These are phyloP conservation scores for Drosophila miranda DNA, from an alignment of 1,140 invertebrate species.

Conservation along the genomic window DNA sequence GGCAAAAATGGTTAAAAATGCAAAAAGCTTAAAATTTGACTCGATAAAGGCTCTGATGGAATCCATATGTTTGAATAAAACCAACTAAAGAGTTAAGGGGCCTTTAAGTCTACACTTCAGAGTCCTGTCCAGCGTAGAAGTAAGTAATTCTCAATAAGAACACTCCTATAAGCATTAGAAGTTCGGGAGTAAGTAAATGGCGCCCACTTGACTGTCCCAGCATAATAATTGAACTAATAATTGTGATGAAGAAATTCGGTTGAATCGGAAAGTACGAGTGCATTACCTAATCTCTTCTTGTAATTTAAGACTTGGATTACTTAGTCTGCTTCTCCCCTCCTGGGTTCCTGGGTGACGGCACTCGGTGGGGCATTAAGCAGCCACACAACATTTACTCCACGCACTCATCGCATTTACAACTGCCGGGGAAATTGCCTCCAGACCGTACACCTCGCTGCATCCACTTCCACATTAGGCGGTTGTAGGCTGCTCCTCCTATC, in stretches of 20 bases:
- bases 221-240: not conserved
- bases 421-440: constrained; percentile 50
- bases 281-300: constrained; percentile 10
- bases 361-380: constrained; percentile 38
- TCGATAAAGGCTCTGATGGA: too few relatives aligned
- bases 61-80: too few relatives aligned
- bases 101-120: too few relatives aligned
- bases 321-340: not conserved
- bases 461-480: constrained; percentile 22
- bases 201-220: not conserved
- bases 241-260: constrained; percentile 6
- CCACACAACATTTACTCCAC: constrained; percentile 36
- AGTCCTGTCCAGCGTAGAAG: too few relatives aligned
- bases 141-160: not conserved
- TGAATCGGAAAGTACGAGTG: not conserved
- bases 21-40: too few relatives aligned
- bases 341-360: constrained; percentile 10
- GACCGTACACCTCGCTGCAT: constrained; percentile 46
- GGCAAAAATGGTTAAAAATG: too few relatives aligned
- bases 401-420: constrained; percentile 48
- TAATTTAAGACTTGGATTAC: constrained; percentile 32
- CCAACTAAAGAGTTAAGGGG: too few relatives aligned
- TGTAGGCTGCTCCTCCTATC: not conserved
- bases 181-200: too few relatives aligned
- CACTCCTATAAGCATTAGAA: not conserved